Base-by-base conservation (phyloP, 2,888 invertebrate species). In the Netelia fuscicornis region DNA sequence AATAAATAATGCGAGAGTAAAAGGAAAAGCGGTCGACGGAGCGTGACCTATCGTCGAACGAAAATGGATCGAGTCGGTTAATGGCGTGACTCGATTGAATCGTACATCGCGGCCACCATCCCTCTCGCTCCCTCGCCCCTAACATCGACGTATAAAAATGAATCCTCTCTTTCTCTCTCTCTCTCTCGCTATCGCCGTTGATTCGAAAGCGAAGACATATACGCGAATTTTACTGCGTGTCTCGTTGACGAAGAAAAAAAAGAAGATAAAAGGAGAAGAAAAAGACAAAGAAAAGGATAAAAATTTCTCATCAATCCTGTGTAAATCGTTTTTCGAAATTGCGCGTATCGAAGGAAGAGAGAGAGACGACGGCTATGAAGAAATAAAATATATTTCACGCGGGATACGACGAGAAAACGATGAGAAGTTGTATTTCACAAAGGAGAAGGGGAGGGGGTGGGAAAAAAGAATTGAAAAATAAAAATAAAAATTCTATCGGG, bases 21-120 rank as follows among this genome's bases (percentile, higher is more conserved):
- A 79, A 86, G 78, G 68, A 72, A 64, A n/a, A 81, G 65, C 56
- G 71, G 76, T 82, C 62, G 86, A 80, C 78, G 79, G 70, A 80
- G 67, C 77, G 83, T 65, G 77, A 81, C 77, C 78, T 60, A 81
- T 83, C 83, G 81, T 60, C 67, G 80, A 71, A 79, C 79, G 86
- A 86, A 87, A 88, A 88, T 86, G 86, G 81, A 87, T 86, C 83
- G 82, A 76, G 79, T 62, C 65, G 72, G 71, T 78, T 81, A 84
- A 84, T 84, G 84, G 77, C 81, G 79, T 81, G 76, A 84, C 81
- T 77, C 80, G 71, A 84, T 84, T 84, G 80, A 84, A 84, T 84
- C 80, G 76, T 81, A 79, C 60, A 72, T 70, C 62, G 9, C 58
- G 20, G 60, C 30, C 30, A 30, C 30, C 3, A 30, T 0, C 30